phyloP scores from a whole-genome alignment of 2,888 invertebrate genomes.

The Watsonalla binaria region DNA sequence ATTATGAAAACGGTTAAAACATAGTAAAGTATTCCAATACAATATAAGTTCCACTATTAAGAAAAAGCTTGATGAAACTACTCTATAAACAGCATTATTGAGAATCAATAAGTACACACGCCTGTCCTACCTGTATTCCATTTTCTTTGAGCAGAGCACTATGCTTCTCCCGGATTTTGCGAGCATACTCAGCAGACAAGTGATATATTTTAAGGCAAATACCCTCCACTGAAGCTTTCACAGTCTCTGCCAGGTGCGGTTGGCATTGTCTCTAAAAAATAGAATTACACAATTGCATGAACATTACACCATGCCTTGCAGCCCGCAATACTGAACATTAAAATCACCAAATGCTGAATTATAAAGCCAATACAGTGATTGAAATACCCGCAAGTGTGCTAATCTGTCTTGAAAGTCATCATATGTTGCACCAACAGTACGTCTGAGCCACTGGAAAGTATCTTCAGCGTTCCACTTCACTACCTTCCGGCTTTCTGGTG shows the following conservation, averaged over 20 bases:
- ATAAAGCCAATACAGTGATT: neutral
- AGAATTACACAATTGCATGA: conserved; percentile 7
- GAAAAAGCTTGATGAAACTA: too few species aligned
- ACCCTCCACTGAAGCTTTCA: conserved; percentile 95
- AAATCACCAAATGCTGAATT: too few species aligned
- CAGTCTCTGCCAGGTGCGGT: conserved; percentile 96
- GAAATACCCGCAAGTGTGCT: conserved; percentile 86
- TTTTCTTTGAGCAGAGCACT: conserved; percentile 91
- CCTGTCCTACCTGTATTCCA: conserved; percentile 80
- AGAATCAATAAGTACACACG: conserved; percentile 27
- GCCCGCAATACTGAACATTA: too few species aligned
- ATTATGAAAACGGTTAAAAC: too few species aligned
- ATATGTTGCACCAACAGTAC: conserved; percentile 95
- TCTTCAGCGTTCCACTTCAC: conserved; percentile 99
- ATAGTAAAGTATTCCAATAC: too few species aligned
- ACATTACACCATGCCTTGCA: too few species aligned
- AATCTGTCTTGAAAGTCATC: conserved; percentile 95
- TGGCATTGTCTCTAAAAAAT: conserved; percentile 90
- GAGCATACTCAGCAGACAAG: conserved; percentile 93
- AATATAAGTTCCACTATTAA: neutral
- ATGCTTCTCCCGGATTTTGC: conserved; percentile 93
- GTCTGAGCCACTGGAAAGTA: conserved; percentile 96
- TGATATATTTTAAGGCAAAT: conserved; percentile 96
- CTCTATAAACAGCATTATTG: too few species aligned
- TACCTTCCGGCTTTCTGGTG: conserved; percentile 95